phyloP scores from a whole-genome alignment of 2,888 invertebrate genomes.

The Xestia sexstrigata region DNA sequence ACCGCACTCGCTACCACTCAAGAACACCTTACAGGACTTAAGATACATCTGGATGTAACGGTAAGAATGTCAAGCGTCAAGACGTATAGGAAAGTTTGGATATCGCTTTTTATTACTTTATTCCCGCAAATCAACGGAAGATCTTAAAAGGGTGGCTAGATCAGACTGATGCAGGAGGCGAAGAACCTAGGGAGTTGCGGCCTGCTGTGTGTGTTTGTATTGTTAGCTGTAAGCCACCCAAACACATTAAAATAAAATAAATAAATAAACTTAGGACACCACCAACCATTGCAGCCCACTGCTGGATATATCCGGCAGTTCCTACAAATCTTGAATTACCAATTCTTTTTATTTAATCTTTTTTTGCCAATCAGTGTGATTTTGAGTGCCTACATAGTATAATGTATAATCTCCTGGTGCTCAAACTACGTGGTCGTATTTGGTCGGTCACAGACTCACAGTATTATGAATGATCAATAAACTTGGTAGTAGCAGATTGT shows the following conservation, averaged over 20 bases:
- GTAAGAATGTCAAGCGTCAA: conserved; percentile 65
- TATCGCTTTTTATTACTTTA: neutral
- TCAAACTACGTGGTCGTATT: neutral
- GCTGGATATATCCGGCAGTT: too few species aligned
- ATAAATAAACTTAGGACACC: too few species aligned
- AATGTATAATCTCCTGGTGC: neutral
- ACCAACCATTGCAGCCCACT: too few species aligned
- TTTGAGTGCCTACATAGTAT: neutral
- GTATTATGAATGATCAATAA: conserved; percentile 1
- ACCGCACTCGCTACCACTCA: conserved; percentile 75
- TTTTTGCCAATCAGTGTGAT: neutral
- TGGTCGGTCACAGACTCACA: neutral
- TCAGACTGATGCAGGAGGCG: neutral
- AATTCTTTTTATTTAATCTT: neutral
- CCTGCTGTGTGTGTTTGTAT: neutral
- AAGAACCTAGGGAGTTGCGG: neutral
- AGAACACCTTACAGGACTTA: conserved; percentile 78
- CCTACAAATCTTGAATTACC: too few species aligned
- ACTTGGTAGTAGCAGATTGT: conserved; percentile 7
- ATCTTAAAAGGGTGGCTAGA: neutral
- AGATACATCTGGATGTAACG: conserved; percentile 80
- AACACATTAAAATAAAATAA: too few species aligned
- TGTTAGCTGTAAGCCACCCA: too few species aligned
- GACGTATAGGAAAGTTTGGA: neutral
- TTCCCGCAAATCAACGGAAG: neutral